Evolutionary conservation across 2,888 invertebrate species (phyloP).

Genomic region (Eupithecia vulgata): DNA sequence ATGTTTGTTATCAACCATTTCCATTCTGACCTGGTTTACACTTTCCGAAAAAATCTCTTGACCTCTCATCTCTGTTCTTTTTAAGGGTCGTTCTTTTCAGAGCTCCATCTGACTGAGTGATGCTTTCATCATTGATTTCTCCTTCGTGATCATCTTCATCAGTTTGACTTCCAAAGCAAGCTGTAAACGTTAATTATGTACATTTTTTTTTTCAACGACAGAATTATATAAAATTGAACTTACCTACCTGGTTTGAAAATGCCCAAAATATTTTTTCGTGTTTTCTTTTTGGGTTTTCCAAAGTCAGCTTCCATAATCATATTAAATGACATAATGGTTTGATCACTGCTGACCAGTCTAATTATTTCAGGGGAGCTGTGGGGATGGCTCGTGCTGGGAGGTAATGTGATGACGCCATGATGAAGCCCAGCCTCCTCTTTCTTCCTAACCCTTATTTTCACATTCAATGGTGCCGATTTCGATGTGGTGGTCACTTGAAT

Average conservation of each 20-base stretch:
- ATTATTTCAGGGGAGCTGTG: constrained; percentile 52
- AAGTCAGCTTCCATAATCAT: constrained; percentile 63
- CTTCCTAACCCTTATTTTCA: constrained; percentile 69
- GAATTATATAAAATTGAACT: not conserved
- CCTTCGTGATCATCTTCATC: constrained; percentile 57
- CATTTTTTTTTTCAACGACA: not conserved
- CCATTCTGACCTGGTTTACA: constrained; percentile 68
- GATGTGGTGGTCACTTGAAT: constrained; percentile 44
- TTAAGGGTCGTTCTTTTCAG: constrained; percentile 50
- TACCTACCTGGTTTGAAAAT: constrained; percentile 57
- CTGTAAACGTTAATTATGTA: constrained; percentile 44
- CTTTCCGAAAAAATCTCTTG: constrained; percentile 64
- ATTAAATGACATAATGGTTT: constrained; percentile 73
- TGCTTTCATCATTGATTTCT: constrained; percentile 13
- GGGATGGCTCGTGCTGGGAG: constrained; percentile 51
- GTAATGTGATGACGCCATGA: constrained; percentile 54
- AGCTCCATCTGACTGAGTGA: constrained; percentile 47
- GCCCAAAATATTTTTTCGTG: constrained; percentile 56
- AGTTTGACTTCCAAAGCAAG: constrained; percentile 58
- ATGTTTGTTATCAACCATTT: not conserved
- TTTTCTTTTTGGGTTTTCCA: constrained; percentile 52
- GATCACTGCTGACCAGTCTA: constrained; percentile 66
- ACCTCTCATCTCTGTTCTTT: constrained; percentile 44
- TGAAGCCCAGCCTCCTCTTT: constrained; percentile 52
- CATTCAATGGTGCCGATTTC: constrained; percentile 61